phyloP scores from a whole-genome alignment of 2,113 vertebrate species.

The Cisticola juncidis region DNA sequence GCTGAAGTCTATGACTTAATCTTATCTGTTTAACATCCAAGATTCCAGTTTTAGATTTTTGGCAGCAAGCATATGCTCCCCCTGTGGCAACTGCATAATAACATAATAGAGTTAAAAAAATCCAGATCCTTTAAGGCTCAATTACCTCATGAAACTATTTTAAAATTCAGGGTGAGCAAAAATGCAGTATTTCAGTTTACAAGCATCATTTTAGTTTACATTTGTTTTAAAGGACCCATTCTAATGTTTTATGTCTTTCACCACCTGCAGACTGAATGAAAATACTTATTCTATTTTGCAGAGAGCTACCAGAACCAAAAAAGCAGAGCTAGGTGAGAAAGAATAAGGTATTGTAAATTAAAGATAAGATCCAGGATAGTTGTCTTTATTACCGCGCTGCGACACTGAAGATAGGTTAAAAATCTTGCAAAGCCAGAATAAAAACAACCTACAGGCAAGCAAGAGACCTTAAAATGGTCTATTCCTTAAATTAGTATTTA shows the following conservation, averaged over 20 bases:
- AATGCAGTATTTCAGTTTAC: slow-evolving; percentile 53
- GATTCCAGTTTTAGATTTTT: slow-evolving; percentile 63
- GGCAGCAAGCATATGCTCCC: slow-evolving; percentile 51
- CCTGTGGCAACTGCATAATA: slow-evolving; percentile 61
- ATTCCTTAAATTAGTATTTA: background rate
- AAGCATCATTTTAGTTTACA: slow-evolving; percentile 56
- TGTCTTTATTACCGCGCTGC: background rate
- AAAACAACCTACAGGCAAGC: background rate
- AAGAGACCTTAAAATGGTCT: background rate
- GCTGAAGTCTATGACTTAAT: slow-evolving; percentile 66
- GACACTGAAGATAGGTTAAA: background rate
- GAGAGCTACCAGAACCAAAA: slow-evolving; percentile 15
- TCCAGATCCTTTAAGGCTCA: slow-evolving; percentile 54
- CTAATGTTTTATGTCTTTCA: slow-evolving; percentile 35
- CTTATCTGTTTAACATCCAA: slow-evolving; percentile 71
- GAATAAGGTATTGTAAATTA: background rate
- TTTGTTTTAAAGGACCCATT: slow-evolving; percentile 52
- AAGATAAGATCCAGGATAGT: background rate
- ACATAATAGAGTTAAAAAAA: slow-evolving; percentile 41
- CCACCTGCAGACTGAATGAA: slow-evolving; percentile 45
- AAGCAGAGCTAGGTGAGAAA: background rate
- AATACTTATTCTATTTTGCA: slow-evolving; percentile 18
- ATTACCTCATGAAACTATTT: slow-evolving; percentile 61
- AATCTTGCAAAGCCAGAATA: background rate
- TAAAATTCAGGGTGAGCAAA: slow-evolving; percentile 53